Conservation (phyloP, 1,140 invertebrate genomes). For the Meloidogyne chitwoodi region DNA sequence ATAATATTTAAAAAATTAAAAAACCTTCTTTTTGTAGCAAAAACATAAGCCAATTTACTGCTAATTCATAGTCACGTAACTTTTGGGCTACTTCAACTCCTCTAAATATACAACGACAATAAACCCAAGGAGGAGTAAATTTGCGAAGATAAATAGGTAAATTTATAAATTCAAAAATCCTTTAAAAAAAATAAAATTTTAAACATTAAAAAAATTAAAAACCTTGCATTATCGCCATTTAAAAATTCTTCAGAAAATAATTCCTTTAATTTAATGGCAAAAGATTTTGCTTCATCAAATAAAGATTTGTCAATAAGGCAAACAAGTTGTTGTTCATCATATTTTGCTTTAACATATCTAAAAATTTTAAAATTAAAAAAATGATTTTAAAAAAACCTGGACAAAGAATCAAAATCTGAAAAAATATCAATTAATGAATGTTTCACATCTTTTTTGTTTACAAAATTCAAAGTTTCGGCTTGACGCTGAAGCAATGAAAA, state of each 20-base stretch:
- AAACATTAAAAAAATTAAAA: not conserved
- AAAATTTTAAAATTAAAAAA: not conserved
- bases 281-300: constrained; percentile 4
- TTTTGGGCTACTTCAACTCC: constrained; percentile 23
- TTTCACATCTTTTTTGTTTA: not conserved
- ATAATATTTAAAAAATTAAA: not conserved
- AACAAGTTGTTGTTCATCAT: constrained; percentile 11
- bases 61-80: constrained; percentile 22
- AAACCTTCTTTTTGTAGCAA: constrained; percentile 23
- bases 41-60: constrained; percentile 27
- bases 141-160: constrained; percentile 24
- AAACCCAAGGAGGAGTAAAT: constrained; percentile 31
- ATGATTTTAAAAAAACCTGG: not conserved
- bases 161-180: not conserved
- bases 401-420: not conserved
- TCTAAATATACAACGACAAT: constrained; percentile 23
- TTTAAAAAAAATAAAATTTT: not conserved
- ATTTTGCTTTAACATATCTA: constrained; percentile 28
- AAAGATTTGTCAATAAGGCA: constrained; percentile 4
- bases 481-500: constrained; percentile 9
- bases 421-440: not conserved
- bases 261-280: not conserved
- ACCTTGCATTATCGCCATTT: not conserved
- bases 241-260: constrained; percentile 8
- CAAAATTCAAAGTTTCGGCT: not conserved